These are phyloP conservation scores for Drosophila sturtevanti DNA, from an alignment of 1,140 invertebrate species.

Conservation along the genomic window DNA sequence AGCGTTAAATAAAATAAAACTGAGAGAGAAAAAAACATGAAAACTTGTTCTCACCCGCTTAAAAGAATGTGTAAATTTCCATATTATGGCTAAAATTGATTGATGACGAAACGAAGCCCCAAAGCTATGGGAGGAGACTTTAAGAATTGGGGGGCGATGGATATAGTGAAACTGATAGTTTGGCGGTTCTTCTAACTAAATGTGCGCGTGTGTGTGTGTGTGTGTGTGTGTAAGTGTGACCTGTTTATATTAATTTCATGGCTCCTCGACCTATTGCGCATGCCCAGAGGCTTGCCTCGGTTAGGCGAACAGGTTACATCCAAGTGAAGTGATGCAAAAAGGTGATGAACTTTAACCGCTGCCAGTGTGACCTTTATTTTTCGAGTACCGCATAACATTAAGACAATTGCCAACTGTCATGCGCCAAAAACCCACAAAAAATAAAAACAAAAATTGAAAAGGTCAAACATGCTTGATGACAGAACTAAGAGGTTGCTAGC, in stretches of 20 bases:
- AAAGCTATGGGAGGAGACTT: not conserved
- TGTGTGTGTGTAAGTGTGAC: slow-evolving; percentile 29
- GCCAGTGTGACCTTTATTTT: slow-evolving; percentile 46
- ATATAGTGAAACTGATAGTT: slow-evolving; percentile 40
- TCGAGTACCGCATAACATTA: slow-evolving; percentile 12
- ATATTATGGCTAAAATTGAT: slow-evolving; percentile 25
- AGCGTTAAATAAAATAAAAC: slow-evolving; percentile 34
- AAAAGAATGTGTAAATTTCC: slow-evolving; percentile 19
- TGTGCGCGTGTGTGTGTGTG: not conserved
- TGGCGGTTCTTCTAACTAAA: not conserved
- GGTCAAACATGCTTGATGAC: slow-evolving; percentile 32
- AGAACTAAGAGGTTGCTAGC: not conserved
- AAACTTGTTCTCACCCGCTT: slow-evolving; percentile 49
- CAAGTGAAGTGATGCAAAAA: slow-evolving; percentile 15
- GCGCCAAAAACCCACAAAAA: slow-evolving; percentile 25
- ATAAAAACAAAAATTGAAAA: slow-evolving; percentile 18
- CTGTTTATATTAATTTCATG: not conserved
- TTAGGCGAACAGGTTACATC: not conserved
- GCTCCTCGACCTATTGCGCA: slow-evolving; percentile 33
- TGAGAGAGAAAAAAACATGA: no score
- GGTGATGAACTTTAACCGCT: slow-evolving; percentile 17
- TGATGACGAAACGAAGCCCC: slow-evolving; percentile 33
- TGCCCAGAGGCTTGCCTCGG: slow-evolving; percentile 39
- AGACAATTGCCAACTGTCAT: slow-evolving; percentile 41
- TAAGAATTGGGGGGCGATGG: slow-evolving; percentile 31